These are phyloP conservation scores for Leptinotarsa texana DNA, from an alignment of 1,140 invertebrate species.

Conservation along the genomic window DNA sequence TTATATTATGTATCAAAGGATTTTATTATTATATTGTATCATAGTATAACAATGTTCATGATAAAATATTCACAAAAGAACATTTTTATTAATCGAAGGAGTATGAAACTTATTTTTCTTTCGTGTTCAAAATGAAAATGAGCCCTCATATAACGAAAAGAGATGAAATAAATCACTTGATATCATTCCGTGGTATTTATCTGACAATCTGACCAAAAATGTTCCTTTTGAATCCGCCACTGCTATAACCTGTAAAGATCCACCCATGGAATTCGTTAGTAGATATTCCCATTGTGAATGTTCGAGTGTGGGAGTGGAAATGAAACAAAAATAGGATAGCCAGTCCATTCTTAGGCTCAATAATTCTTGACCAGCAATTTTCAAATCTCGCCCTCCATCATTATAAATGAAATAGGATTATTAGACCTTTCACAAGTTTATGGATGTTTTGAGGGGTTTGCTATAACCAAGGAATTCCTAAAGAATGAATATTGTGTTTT, in stretches of 20 bases:
- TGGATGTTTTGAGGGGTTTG: not conserved
- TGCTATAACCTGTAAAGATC: not conserved
- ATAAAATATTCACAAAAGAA: no score
- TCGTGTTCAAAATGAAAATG: no score
- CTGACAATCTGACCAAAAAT: no score
- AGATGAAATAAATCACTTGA: no score
- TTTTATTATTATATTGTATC: no score
- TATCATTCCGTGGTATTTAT: no score
- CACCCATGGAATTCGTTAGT: not conserved
- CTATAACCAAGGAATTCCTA: not conserved
- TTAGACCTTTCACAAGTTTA: not conserved
- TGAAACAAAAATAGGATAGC: conserved; percentile 9
- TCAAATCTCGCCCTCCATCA: conserved; percentile 12
- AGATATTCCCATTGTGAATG: not conserved
- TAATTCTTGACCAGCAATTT: conserved; percentile 19
- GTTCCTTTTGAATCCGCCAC: not conserved
- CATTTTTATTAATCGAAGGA: no score
- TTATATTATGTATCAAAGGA: no score
- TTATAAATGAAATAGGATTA: conserved; percentile 6
- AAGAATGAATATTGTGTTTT: conserved; percentile 1
- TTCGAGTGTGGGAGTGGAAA: conserved; percentile 17
- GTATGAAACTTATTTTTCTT: no score
- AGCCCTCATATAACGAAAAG: no score
- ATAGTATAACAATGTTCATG: no score
- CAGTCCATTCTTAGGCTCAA: not conserved